These are phyloP conservation scores for Fulmarus glacialis DNA, from an alignment of 2,113 vertebrate genomes.

Conservation along the genomic window DNA sequence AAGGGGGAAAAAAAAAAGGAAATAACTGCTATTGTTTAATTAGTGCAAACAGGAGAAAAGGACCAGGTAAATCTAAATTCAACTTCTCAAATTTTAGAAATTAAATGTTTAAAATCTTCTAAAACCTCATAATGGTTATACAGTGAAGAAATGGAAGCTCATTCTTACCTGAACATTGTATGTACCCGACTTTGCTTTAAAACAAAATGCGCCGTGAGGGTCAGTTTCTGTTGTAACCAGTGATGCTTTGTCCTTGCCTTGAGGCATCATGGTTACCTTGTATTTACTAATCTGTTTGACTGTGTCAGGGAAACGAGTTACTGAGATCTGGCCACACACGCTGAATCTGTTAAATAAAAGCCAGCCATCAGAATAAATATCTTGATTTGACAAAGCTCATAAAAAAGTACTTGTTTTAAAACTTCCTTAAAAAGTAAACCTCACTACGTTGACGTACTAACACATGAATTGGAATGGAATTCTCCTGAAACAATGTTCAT, in stretches of 20 bases:
- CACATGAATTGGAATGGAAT: background rate
- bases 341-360: slow-evolving; percentile 84
- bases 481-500: background rate
- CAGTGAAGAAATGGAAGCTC: background rate
- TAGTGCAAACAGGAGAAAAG: background rate
- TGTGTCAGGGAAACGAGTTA: slow-evolving; percentile 87
- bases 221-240: slow-evolving; percentile 85
- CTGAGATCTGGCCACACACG: slow-evolving; percentile 89
- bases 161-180: slow-evolving; percentile 87
- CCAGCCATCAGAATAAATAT: background rate
- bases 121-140: background rate
- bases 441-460: background rate
- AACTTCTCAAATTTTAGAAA: background rate
- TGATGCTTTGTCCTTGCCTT: slow-evolving; percentile 80
- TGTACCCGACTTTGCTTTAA: slow-evolving; percentile 89
- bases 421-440: background rate
- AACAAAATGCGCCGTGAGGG: slow-evolving; percentile 90
- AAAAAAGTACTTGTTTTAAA: background rate
- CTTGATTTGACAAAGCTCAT: background rate
- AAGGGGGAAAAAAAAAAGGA: background rate
- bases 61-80: background rate
- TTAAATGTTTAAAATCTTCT: background rate
- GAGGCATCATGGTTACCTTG: slow-evolving; percentile 85
- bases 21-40: background rate
- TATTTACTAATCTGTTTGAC: slow-evolving; percentile 91